Base-by-base conservation (phyloP, 2,888 invertebrate species). In the Parnassius apollo region DNA sequence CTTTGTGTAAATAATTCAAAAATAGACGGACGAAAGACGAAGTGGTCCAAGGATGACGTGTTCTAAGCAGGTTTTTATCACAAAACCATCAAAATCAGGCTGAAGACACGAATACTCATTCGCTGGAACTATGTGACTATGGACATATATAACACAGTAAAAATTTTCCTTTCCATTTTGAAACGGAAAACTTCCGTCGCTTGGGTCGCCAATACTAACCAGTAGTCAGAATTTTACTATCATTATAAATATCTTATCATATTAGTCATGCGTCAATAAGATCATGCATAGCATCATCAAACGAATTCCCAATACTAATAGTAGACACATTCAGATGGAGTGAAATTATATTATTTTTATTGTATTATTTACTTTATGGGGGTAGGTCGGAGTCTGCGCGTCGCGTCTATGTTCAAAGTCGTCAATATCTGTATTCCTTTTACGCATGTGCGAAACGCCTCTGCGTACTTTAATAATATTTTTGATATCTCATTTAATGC, bases 381-480 rank as follows among this genome's bases (percentile, higher is more conserved):
- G 77, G 65, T 50, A 58, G 13, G 66, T 65, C 68, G 80, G 86
- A 83, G 85, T 71, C 83, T 89, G 89, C 85, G 86, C 86, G 80
- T 68, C 69, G 73, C 74, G 68, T 61, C 66, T 65, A 67, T 71
- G 72, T 73, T 66, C 68, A 69, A 50, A 74, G 76, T 68, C 76
- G 83, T 91, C 91, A 85, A 91, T 91, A 91, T 72, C 69, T 66
- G 22, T 22, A 62, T 58, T 61, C 57, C 60, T 68, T 70, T 60
- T 83, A 82, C 91, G 91, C 91, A 91, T 90, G 91, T 85, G 90
- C 91, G 84, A 83, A 85, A 68, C 66, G 76, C 73, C 69, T 71
- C 68, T 64, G 65, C 64, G 71, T 73, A 69, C 80, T 77, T 76
- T 82, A 81, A 84, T 88, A 83, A 83, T 86, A 85, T 88, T 86